Evolutionary conservation across 2,888 invertebrate species (phyloP).

Genomic region (Platycheirus albimanus): DNA sequence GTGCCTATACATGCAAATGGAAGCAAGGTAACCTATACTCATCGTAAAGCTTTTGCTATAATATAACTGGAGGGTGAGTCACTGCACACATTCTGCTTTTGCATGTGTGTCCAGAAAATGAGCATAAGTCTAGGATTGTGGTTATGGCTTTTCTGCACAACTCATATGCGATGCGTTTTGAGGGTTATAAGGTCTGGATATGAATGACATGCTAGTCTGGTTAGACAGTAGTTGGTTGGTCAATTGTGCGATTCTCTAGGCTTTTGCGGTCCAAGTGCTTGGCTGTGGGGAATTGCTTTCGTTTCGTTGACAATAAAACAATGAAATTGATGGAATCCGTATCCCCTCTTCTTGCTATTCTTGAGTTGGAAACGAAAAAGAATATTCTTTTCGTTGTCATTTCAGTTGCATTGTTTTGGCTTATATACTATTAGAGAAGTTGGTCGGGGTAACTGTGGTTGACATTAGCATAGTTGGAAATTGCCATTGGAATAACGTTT

Average conservation of each 20-base stretch:
- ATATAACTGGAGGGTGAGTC: neutral
- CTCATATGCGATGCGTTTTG: slow-evolving; percentile 50
- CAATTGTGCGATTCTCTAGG: neutral
- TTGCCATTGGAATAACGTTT: slow-evolving; percentile 40
- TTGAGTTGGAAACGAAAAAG: slow-evolving; percentile 40
- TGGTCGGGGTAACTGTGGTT: slow-evolving; percentile 14
- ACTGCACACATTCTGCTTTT: too few relatives aligned
- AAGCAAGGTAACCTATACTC: slow-evolving; percentile 62
- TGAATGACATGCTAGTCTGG: slow-evolving; percentile 31
- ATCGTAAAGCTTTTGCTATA: slow-evolving; percentile 34
- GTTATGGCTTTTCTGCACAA: slow-evolving; percentile 31
- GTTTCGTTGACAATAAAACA: slow-evolving; percentile 23
- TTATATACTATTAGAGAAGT: slow-evolving; percentile 45
- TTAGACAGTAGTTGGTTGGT: slow-evolving; percentile 30
- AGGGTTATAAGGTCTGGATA: slow-evolving; percentile 32
- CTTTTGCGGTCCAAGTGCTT: slow-evolving; percentile 50
- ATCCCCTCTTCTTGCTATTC: too few relatives aligned
- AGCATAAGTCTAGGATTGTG: slow-evolving; percentile 51
- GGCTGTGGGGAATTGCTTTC: slow-evolving; percentile 38
- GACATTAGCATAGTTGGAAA: slow-evolving; percentile 20
- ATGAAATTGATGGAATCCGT: slow-evolving; percentile 45
- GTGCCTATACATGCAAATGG: slow-evolving; percentile 28
- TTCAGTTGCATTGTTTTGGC: slow-evolving; percentile 55
- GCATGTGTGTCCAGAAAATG: slow-evolving; percentile 26
- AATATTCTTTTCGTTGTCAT: slow-evolving; percentile 19